These are phyloP conservation scores for Andrena haemorrhoa DNA, from an alignment of 2,888 invertebrate species.

Conservation along the genomic window DNA sequence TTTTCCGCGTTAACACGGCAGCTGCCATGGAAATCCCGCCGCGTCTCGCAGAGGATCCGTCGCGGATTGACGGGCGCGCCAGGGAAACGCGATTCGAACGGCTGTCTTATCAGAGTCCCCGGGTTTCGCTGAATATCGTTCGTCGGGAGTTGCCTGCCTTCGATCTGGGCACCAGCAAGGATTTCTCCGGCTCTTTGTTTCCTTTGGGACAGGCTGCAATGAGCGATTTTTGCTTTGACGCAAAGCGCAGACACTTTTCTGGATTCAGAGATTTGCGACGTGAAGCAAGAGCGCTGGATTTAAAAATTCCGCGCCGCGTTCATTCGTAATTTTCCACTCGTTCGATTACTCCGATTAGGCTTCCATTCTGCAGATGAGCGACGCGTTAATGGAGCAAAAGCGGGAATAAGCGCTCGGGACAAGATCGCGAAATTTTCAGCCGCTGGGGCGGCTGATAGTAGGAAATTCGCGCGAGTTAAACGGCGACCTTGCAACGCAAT, in stretches of 20 bases:
- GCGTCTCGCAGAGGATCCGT: conserved; percentile 51
- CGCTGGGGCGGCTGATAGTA: neutral
- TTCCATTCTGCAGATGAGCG: too few species aligned
- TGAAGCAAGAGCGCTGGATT: too few species aligned
- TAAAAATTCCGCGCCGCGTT: too few species aligned
- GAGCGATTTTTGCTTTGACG: too few species aligned
- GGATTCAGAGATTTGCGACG: too few species aligned
- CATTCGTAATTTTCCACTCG: too few species aligned
- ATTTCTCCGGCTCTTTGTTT: too few species aligned
- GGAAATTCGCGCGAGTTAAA: conserved; percentile 12
- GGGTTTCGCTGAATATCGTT: conserved; percentile 28
- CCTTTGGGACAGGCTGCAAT: too few species aligned
- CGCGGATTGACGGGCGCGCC: conserved; percentile 53
- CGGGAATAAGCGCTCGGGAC: neutral
- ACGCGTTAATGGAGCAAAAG: too few species aligned
- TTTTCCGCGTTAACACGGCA: conserved; percentile 40
- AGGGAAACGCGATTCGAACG: conserved; percentile 26
- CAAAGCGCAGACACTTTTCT: too few species aligned
- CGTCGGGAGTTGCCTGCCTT: conserved; percentile 10
- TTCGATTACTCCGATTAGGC: too few species aligned
- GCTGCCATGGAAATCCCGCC: conserved; percentile 52
- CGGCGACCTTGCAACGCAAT: conserved; percentile 30
- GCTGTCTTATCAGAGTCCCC: conserved; percentile 18
- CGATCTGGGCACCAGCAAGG: conserved; percentile 1
- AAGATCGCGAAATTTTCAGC: neutral